Percentiles rank a stretch among this genome's conserved stretches.
phyloP scores from a whole-genome alignment of 1,140 invertebrate genomes.

The Anthonomus grandis region DNA sequence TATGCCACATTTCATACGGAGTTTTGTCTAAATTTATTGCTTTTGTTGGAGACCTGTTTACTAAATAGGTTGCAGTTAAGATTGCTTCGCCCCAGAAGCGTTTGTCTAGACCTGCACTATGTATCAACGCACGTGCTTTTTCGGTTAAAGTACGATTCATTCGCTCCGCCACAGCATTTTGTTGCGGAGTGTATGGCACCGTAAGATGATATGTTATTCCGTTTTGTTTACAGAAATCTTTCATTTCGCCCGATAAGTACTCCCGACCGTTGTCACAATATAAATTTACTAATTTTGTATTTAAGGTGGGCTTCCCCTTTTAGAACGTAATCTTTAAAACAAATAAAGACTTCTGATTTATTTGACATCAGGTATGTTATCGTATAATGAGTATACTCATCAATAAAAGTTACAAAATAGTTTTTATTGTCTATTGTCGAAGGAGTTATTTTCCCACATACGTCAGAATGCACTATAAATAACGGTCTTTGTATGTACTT shows the following conservation, averaged over 20 bases:
- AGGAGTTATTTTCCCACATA: constrained; percentile 50
- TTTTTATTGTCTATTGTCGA: constrained; percentile 41
- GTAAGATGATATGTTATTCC: constrained; percentile 52
- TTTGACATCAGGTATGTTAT: constrained; percentile 41
- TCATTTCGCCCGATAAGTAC: constrained; percentile 48
- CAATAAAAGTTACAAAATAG: constrained; percentile 44
- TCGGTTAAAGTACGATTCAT: constrained; percentile 50
- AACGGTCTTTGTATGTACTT: constrained; percentile 43
- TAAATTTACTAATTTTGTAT: constrained; percentile 3
- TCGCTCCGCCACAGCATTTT: constrained; percentile 53
- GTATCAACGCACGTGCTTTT: constrained; percentile 47
- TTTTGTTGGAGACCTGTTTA: constrained; percentile 47
- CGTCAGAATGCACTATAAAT: constrained; percentile 48
- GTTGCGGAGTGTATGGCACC: constrained; percentile 50
- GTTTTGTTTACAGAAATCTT: constrained; percentile 45
- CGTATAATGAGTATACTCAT: constrained; percentile 44
- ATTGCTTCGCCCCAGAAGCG: constrained; percentile 48
- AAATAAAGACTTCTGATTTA: constrained; percentile 44
- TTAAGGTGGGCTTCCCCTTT: constrained; percentile 2
- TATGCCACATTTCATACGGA: constrained; percentile 51
- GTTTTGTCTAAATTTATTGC: constrained; percentile 44
- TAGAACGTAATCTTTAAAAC: constrained; percentile 39
- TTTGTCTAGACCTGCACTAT: constrained; percentile 36
- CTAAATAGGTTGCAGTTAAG: constrained; percentile 40
- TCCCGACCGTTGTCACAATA: constrained; percentile 30